These are phyloP conservation scores for Heliconius erato DNA, from an alignment of 2,888 invertebrate species.

Conservation along the genomic window DNA sequence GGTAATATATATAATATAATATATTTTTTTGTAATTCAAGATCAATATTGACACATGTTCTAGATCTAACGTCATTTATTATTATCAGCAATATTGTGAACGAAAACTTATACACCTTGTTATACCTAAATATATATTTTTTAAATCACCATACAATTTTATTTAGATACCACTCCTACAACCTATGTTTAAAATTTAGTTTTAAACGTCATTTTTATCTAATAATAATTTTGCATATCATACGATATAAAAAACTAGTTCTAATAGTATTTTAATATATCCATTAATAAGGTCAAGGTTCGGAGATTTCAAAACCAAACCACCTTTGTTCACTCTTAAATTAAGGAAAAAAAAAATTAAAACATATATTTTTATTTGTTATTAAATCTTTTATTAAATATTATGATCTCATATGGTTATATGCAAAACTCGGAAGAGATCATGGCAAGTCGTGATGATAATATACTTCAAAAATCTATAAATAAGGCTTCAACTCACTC, in stretches of 20 bases:
- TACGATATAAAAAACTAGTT: neutral
- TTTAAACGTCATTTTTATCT: neutral
- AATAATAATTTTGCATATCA: neutral
- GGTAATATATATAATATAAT: too few species aligned
- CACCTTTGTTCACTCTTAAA: neutral
- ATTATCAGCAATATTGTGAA: neutral
- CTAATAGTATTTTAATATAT: slow-evolving; percentile 1
- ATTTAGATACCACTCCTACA: neutral
- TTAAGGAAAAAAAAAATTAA: neutral
- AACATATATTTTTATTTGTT: neutral
- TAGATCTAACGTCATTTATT: neutral
- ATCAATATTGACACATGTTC: neutral
- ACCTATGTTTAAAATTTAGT: neutral
- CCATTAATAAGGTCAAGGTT: slow-evolving; percentile 17
- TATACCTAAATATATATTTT: neutral
- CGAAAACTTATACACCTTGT: neutral
- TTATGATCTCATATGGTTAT: slow-evolving; percentile 23
- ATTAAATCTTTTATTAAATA: neutral
- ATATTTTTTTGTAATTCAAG: neutral
- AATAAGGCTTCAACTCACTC: slow-evolving; percentile 67
- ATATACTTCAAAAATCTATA: slow-evolving; percentile 68
- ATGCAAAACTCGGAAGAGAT: slow-evolving; percentile 44
- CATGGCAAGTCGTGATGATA: slow-evolving; percentile 70
- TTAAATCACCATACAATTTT: neutral
- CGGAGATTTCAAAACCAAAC: neutral